A percentile compares a stretch with the other conserved stretches of the same genome.
Conservation (phyloP, 2,888 invertebrate species). For the Oligia latruncula region DNA sequence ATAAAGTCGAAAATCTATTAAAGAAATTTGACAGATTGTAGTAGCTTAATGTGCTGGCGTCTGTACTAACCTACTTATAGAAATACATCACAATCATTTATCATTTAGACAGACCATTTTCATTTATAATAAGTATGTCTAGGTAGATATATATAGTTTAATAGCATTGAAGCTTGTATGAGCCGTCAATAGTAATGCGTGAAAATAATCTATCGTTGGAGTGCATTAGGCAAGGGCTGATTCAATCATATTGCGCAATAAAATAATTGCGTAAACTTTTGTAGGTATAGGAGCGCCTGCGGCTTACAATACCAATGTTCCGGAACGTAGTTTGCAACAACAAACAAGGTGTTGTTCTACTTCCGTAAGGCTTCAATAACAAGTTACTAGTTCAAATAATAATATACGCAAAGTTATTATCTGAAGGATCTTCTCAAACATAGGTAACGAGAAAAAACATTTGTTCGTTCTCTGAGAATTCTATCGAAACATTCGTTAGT, state of each 20-base stretch:
- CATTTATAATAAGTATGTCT: too few relatives aligned
- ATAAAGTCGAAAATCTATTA: too few relatives aligned
- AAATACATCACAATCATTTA: too few relatives aligned
- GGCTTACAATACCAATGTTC: background rate
- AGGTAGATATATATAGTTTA: background rate
- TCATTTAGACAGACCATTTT: too few relatives aligned
- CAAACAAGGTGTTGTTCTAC: conserved; percentile 4
- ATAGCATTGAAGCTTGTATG: background rate
- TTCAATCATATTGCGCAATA: background rate
- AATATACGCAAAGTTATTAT: background rate
- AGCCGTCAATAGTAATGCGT: background rate
- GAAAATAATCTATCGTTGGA: background rate
- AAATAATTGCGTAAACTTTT: background rate
- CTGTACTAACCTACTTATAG: too few relatives aligned
- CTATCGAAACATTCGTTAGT: background rate
- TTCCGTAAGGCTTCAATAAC: background rate
- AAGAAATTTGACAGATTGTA: too few relatives aligned
- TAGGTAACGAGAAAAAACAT: background rate
- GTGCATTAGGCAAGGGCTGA: background rate
- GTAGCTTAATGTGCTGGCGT: too few relatives aligned
- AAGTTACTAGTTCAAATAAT: conserved; percentile 6
- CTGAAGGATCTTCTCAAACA: background rate
- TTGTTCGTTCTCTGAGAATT: background rate
- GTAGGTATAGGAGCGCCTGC: background rate
- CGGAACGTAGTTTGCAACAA: conserved; percentile 1